phyloP scores from a whole-genome alignment of 2,888 invertebrate species.

The Monochamus alternatus region DNA sequence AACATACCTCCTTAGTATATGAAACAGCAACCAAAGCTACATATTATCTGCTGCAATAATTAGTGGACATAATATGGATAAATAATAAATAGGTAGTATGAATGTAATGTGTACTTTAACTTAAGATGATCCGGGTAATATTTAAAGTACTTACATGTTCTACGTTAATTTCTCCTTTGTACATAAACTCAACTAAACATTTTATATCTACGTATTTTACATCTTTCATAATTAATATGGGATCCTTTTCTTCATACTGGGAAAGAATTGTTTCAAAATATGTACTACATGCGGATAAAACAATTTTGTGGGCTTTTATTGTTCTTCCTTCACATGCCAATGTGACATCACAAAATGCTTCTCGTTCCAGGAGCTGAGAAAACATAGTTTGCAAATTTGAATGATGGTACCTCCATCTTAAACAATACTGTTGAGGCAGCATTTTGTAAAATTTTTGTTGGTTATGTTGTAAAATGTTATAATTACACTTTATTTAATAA shows the following conservation, averaged over 20 bases:
- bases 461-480: constrained; percentile 55
- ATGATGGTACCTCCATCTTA: constrained; percentile 95
- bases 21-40: too few relatives aligned
- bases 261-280: constrained; percentile 91
- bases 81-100: neutral
- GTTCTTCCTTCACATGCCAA: constrained; percentile 89
- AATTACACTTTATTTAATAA: constrained; percentile 45
- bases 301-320: constrained; percentile 87
- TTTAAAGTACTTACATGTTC: constrained; percentile 83
- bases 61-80: neutral
- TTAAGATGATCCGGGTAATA: neutral
- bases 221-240: constrained; percentile 90
- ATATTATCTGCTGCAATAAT: too few relatives aligned
- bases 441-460: constrained; percentile 70
- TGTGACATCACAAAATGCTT: constrained; percentile 92
- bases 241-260: constrained; percentile 85
- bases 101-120: neutral
- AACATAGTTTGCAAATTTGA: constrained; percentile 93
- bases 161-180: constrained; percentile 95
- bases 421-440: constrained; percentile 92
- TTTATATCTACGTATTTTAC: constrained; percentile 92
- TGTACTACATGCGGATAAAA: constrained; percentile 93
- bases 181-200: constrained; percentile 95
- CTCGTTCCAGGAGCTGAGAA: constrained; percentile 87
- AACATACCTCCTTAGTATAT: too few relatives aligned